A percentile compares a stretch with the other conserved stretches of the same genome.
Conservation (phyloP, 2,888 invertebrate species). For the Entomobrya multifasciata region DNA sequence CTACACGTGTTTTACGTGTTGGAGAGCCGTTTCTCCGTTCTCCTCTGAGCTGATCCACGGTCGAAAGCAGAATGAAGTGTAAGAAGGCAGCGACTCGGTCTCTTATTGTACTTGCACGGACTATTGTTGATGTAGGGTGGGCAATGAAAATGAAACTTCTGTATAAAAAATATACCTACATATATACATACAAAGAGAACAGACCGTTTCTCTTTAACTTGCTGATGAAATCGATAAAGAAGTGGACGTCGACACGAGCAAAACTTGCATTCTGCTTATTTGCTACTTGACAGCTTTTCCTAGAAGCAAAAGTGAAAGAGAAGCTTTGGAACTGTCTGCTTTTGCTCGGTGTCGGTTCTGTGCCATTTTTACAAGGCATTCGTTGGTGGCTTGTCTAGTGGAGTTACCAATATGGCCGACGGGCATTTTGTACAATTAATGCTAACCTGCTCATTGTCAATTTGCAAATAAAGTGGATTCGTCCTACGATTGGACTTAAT, state of each 20-base stretch:
- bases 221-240: not conserved
- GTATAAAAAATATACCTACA: not conserved
- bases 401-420: too few species aligned
- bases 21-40: slow-evolving; percentile 31
- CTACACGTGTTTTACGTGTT: slow-evolving; percentile 34
- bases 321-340: too few species aligned
- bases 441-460: too few species aligned
- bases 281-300: too few species aligned
- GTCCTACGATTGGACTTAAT: too few species aligned
- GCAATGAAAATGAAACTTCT: not conserved
- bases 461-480: too few species aligned
- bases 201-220: too few species aligned
- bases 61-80: slow-evolving; percentile 48
- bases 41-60: slow-evolving; percentile 29
- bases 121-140: not conserved
- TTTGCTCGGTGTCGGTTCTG: too few species aligned
- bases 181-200: not conserved
- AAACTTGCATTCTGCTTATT: not conserved
- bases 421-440: too few species aligned
- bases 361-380: too few species aligned
- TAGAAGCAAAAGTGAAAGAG: too few species aligned
- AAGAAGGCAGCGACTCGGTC: slow-evolving; percentile 6
- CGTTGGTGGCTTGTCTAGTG: too few species aligned
- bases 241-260: not conserved
- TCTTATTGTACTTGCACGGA: slow-evolving; percentile 39